Evolutionary conservation across 2,113 vertebrate species (phyloP).

Genomic region (Apus apus): DNA sequence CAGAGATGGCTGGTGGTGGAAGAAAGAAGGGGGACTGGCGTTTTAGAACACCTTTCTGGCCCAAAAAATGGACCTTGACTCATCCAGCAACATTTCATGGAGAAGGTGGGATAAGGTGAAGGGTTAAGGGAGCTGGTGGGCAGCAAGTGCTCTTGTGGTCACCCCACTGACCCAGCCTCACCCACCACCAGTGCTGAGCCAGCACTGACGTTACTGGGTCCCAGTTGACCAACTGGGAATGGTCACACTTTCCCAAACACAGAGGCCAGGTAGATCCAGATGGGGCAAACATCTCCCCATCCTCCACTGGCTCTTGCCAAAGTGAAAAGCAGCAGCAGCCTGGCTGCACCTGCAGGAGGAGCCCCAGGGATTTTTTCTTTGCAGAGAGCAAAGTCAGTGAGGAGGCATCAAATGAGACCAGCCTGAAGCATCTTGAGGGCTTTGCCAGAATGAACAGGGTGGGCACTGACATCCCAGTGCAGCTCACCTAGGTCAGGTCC

Average conservation of each 20-base stretch:
- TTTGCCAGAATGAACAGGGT: background rate
- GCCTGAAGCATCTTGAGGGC: background rate
- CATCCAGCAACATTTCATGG: background rate
- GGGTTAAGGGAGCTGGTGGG: background rate
- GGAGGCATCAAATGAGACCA: background rate
- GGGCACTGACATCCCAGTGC: accelerated
- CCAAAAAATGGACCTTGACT: background rate
- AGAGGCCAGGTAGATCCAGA: background rate
- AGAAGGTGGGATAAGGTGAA: background rate
- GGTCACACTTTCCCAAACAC: accelerated
- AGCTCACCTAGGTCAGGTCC: background rate
- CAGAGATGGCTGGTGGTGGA: background rate
- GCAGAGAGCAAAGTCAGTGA: background rate
- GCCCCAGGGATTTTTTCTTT: background rate
- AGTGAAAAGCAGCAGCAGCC: background rate
- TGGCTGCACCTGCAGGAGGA: too few species aligned
- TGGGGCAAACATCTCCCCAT: background rate
- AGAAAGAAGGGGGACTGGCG: background rate
- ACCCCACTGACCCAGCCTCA: too few species aligned
- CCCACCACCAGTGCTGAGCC: background rate
- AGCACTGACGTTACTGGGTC: background rate
- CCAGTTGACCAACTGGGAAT: background rate
- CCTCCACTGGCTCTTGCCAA: background rate
- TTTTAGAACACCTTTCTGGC: background rate
- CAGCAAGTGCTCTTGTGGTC: accelerated